Conservation (phyloP, 1,140 invertebrate species). For the Leptinotarsa undecemlineata region DNA sequence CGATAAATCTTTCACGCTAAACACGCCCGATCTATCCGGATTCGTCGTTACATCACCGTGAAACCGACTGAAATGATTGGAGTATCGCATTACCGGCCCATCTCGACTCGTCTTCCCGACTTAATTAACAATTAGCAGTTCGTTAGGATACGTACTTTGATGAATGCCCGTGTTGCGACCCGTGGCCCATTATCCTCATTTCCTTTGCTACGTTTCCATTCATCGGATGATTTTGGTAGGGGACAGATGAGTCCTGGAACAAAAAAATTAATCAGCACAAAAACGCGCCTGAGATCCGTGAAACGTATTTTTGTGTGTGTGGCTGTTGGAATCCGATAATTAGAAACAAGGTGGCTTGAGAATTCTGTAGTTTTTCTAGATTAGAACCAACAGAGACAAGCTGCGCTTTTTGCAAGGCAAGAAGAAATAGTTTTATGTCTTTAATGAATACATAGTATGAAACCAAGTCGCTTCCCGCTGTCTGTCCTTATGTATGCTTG, state of each 20-base stretch:
- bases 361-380: no score
- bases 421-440: no score
- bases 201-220: constrained; percentile 86
- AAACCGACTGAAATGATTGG: not conserved
- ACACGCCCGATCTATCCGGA: not conserved
- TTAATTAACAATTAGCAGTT: constrained; percentile 2
- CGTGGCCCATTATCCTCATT: constrained; percentile 84
- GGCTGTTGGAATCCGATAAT: no score
- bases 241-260: constrained; percentile 46
- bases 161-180: constrained; percentile 67
- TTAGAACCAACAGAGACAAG: no score
- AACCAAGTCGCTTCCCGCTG: no score
- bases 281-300: not conserved
- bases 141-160: constrained; percentile 64
- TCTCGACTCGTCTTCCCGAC: not conserved
- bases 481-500: no score
- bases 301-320: no score
- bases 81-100: not conserved
- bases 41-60: not conserved
- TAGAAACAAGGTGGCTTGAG: no score
- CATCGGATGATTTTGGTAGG: constrained; percentile 62
- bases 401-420: no score
- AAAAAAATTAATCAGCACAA: constrained; percentile 16
- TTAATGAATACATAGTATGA: no score
- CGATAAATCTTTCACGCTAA: not conserved